phyloP scores from a whole-genome alignment of 1,140 invertebrate species.

The Ceratosolen solmsi region DNA sequence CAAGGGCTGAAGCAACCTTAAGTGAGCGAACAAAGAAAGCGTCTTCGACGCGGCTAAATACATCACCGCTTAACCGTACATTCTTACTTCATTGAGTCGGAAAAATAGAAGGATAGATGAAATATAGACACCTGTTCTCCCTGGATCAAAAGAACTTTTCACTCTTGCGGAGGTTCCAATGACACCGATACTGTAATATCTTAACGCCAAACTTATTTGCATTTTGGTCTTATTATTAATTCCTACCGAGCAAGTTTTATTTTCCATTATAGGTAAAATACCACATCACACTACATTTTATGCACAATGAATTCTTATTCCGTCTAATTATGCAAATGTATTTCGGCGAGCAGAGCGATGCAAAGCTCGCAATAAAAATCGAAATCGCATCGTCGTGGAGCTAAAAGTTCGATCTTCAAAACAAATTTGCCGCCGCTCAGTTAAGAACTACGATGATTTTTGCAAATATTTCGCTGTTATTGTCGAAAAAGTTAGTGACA shows the following conservation, averaged over 20 bases:
- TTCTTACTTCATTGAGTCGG: background rate
- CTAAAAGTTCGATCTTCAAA: slow-evolving; percentile 4
- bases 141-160: background rate
- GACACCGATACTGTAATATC: background rate
- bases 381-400: background rate
- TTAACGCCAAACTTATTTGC: background rate
- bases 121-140: too few relatives aligned
- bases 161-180: background rate
- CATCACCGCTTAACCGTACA: background rate
- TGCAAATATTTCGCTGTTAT: slow-evolving; percentile 2
- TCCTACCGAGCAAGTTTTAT: background rate
- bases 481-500: background rate
- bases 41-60: background rate
- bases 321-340: slow-evolving; percentile 19
- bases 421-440: background rate
- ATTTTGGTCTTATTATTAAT: background rate
- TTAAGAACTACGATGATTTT: background rate
- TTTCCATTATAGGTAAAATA: background rate
- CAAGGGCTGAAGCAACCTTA: background rate
- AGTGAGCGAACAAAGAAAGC: too few relatives aligned
- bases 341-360: background rate
- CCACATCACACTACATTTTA: background rate
- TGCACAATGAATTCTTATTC: background rate
- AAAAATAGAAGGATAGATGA: background rate
- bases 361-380: background rate